Percentiles rank a stretch among this genome's conserved stretches.
phyloP scores from a whole-genome alignment of 1,140 invertebrate genomes.

The Drosophila sucinea region DNA sequence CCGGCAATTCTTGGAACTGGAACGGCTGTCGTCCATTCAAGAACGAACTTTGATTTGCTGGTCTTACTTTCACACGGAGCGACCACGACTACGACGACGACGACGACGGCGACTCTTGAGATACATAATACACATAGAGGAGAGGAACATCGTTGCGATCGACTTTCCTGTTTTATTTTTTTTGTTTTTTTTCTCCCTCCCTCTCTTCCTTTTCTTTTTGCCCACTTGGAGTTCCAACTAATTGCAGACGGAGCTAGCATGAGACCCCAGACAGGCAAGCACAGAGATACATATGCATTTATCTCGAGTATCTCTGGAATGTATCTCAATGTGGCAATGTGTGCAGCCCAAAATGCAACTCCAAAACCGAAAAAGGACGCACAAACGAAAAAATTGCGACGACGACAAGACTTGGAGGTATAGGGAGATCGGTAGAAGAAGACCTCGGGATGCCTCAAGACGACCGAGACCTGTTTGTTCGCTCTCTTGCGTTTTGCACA shows the following conservation, averaged over 20 bases:
- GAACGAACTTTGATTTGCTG: conserved; percentile 66
- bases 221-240: conserved; percentile 63
- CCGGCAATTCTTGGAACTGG: conserved; percentile 68
- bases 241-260: conserved; percentile 50
- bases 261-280: conserved; percentile 37
- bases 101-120: neutral
- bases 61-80: conserved; percentile 68
- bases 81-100: conserved; percentile 23
- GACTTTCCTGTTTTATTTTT: conserved; percentile 55
- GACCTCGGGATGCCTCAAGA: conserved; percentile 47
- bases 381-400: conserved; percentile 40
- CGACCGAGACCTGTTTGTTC: conserved; percentile 62
- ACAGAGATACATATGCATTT: conserved; percentile 47
- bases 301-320: conserved; percentile 73
- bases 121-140: conserved; percentile 7
- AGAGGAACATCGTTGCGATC: conserved; percentile 21
- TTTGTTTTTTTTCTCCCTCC: conserved; percentile 18
- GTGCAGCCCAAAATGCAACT: conserved; percentile 65
- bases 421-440: conserved; percentile 9
- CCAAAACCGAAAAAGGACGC: conserved; percentile 62
- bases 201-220: conserved; percentile 43
- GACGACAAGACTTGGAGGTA: conserved; percentile 25
- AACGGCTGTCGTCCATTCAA: conserved; percentile 61
- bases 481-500: conserved; percentile 40
- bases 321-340: conserved; percentile 59